phyloP scores from a whole-genome alignment of 2,888 invertebrate genomes.

The Cephus pygmeus region DNA sequence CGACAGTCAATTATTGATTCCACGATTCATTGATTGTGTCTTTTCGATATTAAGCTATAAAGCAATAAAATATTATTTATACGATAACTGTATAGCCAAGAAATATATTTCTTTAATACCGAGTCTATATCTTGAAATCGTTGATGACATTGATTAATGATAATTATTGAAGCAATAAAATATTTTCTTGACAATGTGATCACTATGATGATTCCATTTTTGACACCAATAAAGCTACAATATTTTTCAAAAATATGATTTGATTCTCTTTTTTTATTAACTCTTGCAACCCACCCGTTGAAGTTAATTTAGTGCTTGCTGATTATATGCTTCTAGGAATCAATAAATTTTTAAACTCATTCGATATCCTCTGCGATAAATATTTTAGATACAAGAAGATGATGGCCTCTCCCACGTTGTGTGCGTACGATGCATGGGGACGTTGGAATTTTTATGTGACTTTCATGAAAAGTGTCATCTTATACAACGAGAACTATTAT shows the following conservation, averaged over 20 bases:
- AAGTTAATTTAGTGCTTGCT: background rate
- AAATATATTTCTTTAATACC: constrained; percentile 29
- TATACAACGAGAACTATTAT: constrained; percentile 37
- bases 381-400: constrained; percentile 46
- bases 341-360: background rate
- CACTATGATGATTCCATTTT: constrained; percentile 33
- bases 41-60: background rate
- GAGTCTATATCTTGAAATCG: constrained; percentile 23
- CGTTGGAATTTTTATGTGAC: constrained; percentile 52
- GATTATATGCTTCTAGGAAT: background rate
- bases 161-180: constrained; percentile 23
- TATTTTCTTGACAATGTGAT: constrained; percentile 32
- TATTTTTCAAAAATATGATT: constrained; percentile 36
- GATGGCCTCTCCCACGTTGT: constrained; percentile 48
- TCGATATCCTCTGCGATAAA: constrained; percentile 8
- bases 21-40: background rate
- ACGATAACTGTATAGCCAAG: constrained; percentile 16
- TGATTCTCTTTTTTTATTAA: background rate
- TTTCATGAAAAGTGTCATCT: constrained; percentile 49
- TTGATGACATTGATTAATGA: constrained; percentile 22
- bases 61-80: constrained; percentile 3
- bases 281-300: background rate
- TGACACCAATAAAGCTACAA: constrained; percentile 42
- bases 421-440: constrained; percentile 49
- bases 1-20: background rate